Evolutionary conservation across 2,797 vertebrate species (phyloP).

Genomic region (Liparis tanakae): DNA sequence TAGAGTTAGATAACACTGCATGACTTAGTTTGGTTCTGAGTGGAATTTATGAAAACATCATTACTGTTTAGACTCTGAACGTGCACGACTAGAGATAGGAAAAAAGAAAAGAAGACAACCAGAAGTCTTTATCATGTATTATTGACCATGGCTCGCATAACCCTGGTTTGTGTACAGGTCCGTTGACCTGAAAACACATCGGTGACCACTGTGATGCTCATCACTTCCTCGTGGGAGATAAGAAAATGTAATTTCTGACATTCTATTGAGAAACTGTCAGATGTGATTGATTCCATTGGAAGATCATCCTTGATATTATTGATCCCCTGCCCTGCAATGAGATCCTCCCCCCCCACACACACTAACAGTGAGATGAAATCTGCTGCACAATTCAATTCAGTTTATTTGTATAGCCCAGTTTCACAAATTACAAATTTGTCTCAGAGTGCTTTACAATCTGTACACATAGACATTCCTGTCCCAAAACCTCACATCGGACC

Average conservation of each 20-base stretch:
- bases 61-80: constrained; percentile 25
- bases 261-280: constrained; percentile 67
- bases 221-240: constrained; percentile 50
- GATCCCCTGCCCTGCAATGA: constrained; percentile 65
- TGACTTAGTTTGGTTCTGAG: constrained; percentile 28
- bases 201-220: constrained; percentile 46
- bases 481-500: too few species aligned
- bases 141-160: constrained; percentile 8
- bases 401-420: too few species aligned
- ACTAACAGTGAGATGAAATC: constrained; percentile 73
- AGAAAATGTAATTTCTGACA: constrained; percentile 60
- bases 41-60: constrained; percentile 32
- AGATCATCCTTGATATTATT: constrained; percentile 78
- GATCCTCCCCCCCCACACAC: constrained; percentile 50
- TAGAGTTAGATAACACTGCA: constrained; percentile 25
- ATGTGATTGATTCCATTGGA: constrained; percentile 77
- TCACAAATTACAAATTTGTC: too few species aligned
- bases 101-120: not conserved
- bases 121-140: not conserved
- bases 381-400: too few species aligned
- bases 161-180: not conserved
- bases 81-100: constrained; percentile 8
- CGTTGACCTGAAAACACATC: constrained; percentile 49
- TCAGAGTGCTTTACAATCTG: too few species aligned
- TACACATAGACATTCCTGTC: too few species aligned